Evolutionary conservation across 2,888 invertebrate genomes (phyloP), one percentile per base, ranked within the genome.

Genomic region (Anticlea derivata): DNA sequence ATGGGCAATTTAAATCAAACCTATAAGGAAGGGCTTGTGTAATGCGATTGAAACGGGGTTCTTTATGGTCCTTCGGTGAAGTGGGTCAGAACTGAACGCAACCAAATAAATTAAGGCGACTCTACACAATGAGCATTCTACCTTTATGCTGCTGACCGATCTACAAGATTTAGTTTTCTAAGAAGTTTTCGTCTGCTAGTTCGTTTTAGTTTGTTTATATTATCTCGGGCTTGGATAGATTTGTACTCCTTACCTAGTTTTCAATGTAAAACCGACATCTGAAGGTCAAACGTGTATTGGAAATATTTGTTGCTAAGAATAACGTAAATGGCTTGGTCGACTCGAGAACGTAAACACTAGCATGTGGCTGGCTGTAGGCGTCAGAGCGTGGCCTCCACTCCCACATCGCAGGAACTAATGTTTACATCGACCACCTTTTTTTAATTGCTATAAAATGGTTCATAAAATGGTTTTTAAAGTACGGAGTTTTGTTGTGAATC

Each of bases 11-110:
- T 54, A 56, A 54, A 58, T 61, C 45, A 52, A 58, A 60, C 61
- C 53, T 29, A 63, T 59, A 55, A 60, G 51, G 40, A 50, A 60
- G 51, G 52, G 61, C 56, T 65, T 63, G 62, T 60, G 65, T 51
- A 52, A 50, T 63, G 50, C 49, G 60, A 63, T 73, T 71, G 70
- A 72, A 70, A 70, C 73, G 67, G 68, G 70, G 69, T 68, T 75
- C 72, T 81, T 83, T 80, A 82, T 79, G 69, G 66, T 69, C 75
- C 69, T 80, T 78, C 72, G 69, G 67, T 51, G 62, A 76, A 84
- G 73, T 84, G 76, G 86, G 82, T 82, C 82, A 75, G 75, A 84
- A n/a, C n/a, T n/a, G n/a, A n/a, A 79, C 80, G 78, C 75, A 70
- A 65, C 68, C 75, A 75, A 79, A 83, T 79, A 80, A 80, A 80